Evolutionary conservation across 2,113 vertebrate species (phyloP).

Genomic region (Beaufortia kweichowensis): DNA sequence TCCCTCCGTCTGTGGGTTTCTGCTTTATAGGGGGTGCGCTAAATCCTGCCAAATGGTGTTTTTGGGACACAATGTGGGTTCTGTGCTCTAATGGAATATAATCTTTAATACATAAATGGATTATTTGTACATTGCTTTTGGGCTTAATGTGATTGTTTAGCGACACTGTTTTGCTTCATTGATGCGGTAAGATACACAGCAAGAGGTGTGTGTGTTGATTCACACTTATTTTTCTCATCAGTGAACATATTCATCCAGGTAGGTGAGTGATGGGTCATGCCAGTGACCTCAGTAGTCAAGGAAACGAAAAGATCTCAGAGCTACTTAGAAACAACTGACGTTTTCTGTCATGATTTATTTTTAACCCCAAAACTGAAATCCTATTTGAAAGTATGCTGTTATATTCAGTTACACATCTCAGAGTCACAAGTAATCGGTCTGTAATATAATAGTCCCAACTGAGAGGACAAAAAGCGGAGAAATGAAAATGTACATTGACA

Average conservation of each 20-base stretch:
- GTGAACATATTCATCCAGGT: constrained; percentile 2
- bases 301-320: constrained; percentile 14
- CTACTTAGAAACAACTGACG: not conserved
- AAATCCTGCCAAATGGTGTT: constrained; percentile 43
- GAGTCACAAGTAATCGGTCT: too few species aligned
- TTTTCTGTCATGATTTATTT: too few species aligned
- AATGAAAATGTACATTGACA: too few species aligned
- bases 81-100: constrained; percentile 29
- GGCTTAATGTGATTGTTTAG: constrained; percentile 29
- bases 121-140: constrained; percentile 41
- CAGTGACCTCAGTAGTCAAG: constrained; percentile 27
- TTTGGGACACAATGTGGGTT: constrained; percentile 31
- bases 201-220: not conserved
- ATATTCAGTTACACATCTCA: too few species aligned
- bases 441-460: too few species aligned
- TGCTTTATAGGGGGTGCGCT: constrained; percentile 16
- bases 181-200: not conserved
- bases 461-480: too few species aligned
- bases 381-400: too few species aligned
- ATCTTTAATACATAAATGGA: constrained; percentile 31
- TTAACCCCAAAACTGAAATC: too few species aligned
- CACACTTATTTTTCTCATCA: too few species aligned
- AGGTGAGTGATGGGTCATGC: not conserved
- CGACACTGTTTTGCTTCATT: not conserved
- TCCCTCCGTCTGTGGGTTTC: constrained; percentile 20